phyloP scores from a whole-genome alignment of 2,113 vertebrate species.

The Pogona vitticeps region DNA sequence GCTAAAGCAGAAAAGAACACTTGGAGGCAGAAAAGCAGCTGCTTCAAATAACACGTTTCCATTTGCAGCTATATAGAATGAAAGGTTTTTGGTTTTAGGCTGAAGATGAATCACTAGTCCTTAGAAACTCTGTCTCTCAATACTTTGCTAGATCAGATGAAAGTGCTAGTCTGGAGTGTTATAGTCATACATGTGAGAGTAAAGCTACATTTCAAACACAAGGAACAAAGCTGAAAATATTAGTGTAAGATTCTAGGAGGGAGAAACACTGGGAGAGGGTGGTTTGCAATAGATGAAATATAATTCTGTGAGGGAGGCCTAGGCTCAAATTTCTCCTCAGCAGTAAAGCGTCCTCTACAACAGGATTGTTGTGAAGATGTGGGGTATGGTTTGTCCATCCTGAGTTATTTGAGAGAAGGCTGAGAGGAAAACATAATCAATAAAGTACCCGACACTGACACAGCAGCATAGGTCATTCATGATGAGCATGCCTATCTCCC shows the following conservation, averaged over 20 bases:
- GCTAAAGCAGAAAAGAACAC: conserved; percentile 41
- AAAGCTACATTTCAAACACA: conserved; percentile 62
- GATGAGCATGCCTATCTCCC: too few relatives aligned
- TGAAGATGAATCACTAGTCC: conserved; percentile 47
- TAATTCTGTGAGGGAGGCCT: not conserved
- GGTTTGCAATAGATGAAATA: not conserved
- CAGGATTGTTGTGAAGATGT: not conserved
- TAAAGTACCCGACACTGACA: not conserved
- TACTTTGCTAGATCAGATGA: conserved; percentile 53
- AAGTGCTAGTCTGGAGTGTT: conserved; percentile 54
- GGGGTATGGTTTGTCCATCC: too few relatives aligned
- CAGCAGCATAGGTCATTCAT: not conserved
- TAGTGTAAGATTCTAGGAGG: conserved; percentile 1
- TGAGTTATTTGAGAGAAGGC: not conserved
- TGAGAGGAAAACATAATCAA: not conserved
- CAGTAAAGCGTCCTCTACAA: too few relatives aligned
- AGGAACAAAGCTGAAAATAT: conserved; percentile 50
- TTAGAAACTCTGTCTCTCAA: conserved; percentile 45
- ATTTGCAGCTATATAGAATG: conserved; percentile 52
- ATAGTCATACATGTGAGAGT: conserved; percentile 38
- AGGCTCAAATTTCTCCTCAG: not conserved
- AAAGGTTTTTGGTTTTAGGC: conserved; percentile 48
- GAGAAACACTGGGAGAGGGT: not conserved
- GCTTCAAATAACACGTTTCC: conserved; percentile 63
- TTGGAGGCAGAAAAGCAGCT: conserved; percentile 50